Evolutionary conservation across 2,797 vertebrate species (phyloP).

Genomic region (Leontocebus nigricollis): DNA sequence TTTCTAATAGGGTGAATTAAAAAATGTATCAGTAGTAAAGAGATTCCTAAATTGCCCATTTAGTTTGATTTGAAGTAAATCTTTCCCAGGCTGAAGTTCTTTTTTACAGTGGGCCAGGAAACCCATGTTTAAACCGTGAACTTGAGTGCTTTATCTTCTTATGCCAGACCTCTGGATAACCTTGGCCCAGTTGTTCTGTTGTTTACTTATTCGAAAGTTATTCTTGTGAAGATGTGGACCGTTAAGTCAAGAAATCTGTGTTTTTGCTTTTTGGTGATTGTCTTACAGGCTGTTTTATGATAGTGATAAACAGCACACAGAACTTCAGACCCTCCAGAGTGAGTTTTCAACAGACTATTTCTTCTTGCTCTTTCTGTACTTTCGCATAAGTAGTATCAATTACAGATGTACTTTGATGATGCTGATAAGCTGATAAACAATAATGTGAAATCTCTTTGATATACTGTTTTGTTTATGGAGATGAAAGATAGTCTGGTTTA

Average conservation of each 20-base stretch:
- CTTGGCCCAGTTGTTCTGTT: not conserved
- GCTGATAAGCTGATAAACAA: not conserved
- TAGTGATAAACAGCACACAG: not conserved
- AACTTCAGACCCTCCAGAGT: not conserved
- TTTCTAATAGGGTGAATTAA: conserved; percentile 9
- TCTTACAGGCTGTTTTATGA: not conserved
- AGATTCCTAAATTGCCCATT: not conserved
- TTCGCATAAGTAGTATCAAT: not conserved
- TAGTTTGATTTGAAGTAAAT: conserved; percentile 26
- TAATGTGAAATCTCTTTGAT: not conserved
- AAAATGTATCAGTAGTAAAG: not conserved
- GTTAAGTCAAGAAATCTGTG: not conserved
- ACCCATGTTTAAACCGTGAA: conserved; percentile 14
- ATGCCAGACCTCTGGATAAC: conserved; percentile 13
- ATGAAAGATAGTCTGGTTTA: not conserved
- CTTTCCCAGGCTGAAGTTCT: conserved; percentile 36
- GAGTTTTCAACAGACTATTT: not conserved
- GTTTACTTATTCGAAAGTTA: not conserved
- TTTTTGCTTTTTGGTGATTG: not conserved
- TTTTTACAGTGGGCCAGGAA: conserved; percentile 25
- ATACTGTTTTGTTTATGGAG: conserved; percentile 14
- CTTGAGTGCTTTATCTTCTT: conserved; percentile 16
- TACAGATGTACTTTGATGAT: conserved; percentile 37
- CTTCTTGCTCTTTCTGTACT: not conserved
- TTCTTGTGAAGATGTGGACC: not conserved